Percentiles rank a stretch among this genome's conserved stretches.
Evolutionary conservation across 2,113 vertebrate genomes (phyloP).

Genomic region (Myocastor coypus): DNA sequence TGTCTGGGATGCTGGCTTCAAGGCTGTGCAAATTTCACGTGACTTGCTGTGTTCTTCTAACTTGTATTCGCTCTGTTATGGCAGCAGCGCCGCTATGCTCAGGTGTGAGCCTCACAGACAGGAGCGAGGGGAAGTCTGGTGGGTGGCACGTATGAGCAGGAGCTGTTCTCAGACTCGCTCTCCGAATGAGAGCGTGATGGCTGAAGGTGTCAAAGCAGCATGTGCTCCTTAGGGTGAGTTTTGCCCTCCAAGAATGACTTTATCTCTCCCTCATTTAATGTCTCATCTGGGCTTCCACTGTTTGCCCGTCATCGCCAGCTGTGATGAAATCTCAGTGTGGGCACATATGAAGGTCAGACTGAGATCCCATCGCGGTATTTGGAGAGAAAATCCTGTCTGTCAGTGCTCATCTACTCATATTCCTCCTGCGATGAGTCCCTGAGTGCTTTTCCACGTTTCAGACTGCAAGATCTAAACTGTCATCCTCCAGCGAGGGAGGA

Average conservation of each 20-base stretch:
- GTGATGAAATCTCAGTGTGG: not conserved
- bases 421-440: not conserved
- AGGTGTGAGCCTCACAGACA: accelerated
- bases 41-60: not conserved
- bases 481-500: not conserved
- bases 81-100: not conserved
- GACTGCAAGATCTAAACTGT: not conserved
- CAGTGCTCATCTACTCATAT: not conserved
- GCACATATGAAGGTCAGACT: not conserved
- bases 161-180: not conserved
- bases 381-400: not conserved
- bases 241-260: not conserved
- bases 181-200: not conserved
- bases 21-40: accelerated
- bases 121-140: not conserved
- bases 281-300: not conserved
- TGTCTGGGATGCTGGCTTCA: not conserved
- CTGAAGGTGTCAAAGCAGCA: not conserved
- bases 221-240: not conserved
- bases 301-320: not conserved
- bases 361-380: not conserved
- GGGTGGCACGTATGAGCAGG: too few relatives aligned
- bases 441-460: not conserved
- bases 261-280: not conserved
- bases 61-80: not conserved